Evolutionary conservation across 2,113 vertebrate genomes (phyloP).

Genomic region (Laterallus jamaicensis): DNA sequence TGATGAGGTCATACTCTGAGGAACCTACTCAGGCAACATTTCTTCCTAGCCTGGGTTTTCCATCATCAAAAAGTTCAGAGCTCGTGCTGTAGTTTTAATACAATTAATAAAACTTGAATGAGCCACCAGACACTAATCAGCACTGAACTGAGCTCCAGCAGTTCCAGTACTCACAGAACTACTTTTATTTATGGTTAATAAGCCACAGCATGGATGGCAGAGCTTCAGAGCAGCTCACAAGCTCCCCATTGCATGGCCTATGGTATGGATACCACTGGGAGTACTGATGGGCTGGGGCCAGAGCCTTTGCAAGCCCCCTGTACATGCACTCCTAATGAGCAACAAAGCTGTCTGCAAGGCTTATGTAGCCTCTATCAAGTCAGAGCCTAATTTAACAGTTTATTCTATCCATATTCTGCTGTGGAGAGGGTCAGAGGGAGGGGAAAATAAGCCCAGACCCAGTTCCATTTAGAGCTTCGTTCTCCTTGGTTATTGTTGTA

Average conservation of each 20-base stretch:
- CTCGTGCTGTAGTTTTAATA: background rate
- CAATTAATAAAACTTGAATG: slow-evolving; percentile 53
- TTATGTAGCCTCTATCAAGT: background rate
- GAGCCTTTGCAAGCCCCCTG: background rate
- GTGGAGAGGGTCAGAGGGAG: background rate
- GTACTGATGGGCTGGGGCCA: background rate
- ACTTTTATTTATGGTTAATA: slow-evolving; percentile 48
- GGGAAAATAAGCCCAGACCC: background rate
- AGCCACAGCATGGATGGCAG: slow-evolving; percentile 35
- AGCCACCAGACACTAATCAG: slow-evolving; percentile 52
- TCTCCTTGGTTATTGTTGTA: background rate
- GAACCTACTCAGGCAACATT: background rate
- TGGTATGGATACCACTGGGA: background rate
- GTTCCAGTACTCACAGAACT: background rate
- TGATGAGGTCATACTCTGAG: background rate
- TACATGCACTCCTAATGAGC: background rate
- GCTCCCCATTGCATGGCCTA: background rate
- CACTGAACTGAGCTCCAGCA: background rate
- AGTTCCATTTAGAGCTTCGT: background rate
- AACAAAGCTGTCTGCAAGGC: background rate
- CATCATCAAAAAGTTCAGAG: background rate
- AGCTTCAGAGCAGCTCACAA: slow-evolving; percentile 19
- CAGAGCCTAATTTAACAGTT: background rate
- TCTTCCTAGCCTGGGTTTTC: background rate
- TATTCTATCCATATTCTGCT: background rate